Evolutionary conservation across 2,797 vertebrate genomes (phyloP).

Genomic region (Myotis pilosus): DNA sequence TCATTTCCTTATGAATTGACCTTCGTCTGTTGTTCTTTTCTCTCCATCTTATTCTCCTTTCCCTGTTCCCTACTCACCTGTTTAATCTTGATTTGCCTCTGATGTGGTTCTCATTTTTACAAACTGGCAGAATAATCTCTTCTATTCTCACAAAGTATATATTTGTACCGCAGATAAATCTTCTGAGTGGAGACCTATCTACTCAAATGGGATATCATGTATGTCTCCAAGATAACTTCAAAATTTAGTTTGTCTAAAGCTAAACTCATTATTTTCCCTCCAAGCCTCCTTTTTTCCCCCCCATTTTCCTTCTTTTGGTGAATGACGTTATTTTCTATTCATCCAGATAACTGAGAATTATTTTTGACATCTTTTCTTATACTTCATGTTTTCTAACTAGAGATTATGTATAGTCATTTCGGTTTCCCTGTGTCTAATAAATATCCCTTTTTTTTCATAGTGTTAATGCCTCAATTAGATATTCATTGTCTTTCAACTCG

Average conservation of each 20-base stretch:
- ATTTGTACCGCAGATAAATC: neutral
- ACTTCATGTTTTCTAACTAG: neutral
- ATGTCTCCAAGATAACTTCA: neutral
- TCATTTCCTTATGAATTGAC: neutral
- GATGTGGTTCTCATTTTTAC: neutral
- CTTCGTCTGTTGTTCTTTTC: neutral
- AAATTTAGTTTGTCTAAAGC: neutral
- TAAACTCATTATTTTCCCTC: neutral
- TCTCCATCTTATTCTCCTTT: neutral
- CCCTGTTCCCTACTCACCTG: neutral
- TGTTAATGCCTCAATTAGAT: neutral
- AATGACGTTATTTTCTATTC: neutral
- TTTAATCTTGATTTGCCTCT: neutral
- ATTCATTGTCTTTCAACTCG: neutral
- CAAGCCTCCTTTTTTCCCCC: neutral
- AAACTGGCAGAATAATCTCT: neutral
- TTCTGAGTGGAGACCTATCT: neutral
- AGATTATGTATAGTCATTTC: neutral
- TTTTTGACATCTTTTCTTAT: slow-evolving; percentile 3
- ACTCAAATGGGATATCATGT: neutral
- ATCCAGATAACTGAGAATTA: neutral
- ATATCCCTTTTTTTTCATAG: neutral
- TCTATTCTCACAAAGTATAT: neutral
- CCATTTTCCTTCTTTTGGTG: neutral
- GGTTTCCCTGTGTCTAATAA: neutral